A percentile compares a stretch with the other conserved stretches of the same genome.
phyloP scores from a whole-genome alignment of 2,888 invertebrate species.

The Lasioglossum villosulum region DNA sequence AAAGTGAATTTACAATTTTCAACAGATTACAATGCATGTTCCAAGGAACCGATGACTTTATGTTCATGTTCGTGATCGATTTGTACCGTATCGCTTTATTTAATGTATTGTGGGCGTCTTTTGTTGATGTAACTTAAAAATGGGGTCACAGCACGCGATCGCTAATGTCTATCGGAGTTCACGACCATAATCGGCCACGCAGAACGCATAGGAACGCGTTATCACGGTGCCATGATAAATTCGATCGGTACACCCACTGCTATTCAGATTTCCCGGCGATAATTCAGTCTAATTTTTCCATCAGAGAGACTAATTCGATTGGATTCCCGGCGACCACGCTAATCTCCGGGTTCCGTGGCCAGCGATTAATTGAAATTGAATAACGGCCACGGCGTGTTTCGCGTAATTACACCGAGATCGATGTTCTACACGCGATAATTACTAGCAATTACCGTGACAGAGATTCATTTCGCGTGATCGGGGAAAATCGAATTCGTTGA shows the following conservation, averaged over 20 bases:
- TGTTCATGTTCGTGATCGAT: neutral
- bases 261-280: constrained; percentile 5
- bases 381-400: constrained; percentile 9
- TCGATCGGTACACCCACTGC: neutral
- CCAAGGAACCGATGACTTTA: neutral
- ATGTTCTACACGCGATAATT: constrained; percentile 21
- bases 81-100: neutral
- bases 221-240: constrained; percentile 35
- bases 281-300: neutral
- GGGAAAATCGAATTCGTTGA: neutral
- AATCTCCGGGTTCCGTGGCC: constrained; percentile 51
- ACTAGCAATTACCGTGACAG: neutral
- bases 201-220: constrained; percentile 23
- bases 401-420: constrained; percentile 31
- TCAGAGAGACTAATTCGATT: constrained; percentile 25
- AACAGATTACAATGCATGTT: neutral
- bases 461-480: neutral
- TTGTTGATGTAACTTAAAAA: neutral
- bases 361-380: constrained; percentile 44
- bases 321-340: constrained; percentile 22
- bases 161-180: constrained; percentile 56
- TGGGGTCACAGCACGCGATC: constrained; percentile 59
- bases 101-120: neutral
- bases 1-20: neutral
- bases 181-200: neutral